phyloP scores from a whole-genome alignment of 2,888 invertebrate species.

The Matsumyia berberina region DNA sequence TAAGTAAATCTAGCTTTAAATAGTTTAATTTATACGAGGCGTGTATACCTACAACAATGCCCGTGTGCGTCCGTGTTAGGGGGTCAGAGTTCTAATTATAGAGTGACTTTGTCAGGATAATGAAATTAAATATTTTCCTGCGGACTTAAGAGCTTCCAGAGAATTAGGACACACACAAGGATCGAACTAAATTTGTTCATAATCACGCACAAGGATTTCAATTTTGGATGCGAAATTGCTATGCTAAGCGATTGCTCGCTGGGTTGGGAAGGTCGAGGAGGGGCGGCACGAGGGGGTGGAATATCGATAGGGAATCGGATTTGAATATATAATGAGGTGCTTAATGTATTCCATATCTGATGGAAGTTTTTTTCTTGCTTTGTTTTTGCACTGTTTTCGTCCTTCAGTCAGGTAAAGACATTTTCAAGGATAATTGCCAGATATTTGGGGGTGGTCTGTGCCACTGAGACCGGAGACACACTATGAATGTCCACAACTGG shows the following conservation, averaged over 20 bases:
- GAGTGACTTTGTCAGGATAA: conserved; percentile 65
- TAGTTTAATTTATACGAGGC: not conserved
- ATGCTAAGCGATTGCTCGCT: conserved; percentile 9
- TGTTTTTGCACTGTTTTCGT: conserved; percentile 1
- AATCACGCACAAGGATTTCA: conserved; percentile 70
- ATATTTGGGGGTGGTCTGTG: conserved; percentile 1
- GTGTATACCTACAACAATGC: not conserved
- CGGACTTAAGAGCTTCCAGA: conserved; percentile 49
- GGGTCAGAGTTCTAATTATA: conserved; percentile 58
- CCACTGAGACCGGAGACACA: not conserved
- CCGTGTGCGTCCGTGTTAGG: conserved; percentile 3
- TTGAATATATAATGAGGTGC: conserved; percentile 68
- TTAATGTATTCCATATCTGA: conserved; percentile 58
- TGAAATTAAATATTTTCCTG: conserved; percentile 66
- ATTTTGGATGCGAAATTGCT: conserved; percentile 44
- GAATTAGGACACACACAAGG: conserved; percentile 69
- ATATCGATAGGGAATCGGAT: conserved; percentile 58
- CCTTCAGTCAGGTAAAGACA: not conserved
- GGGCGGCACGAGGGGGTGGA: conserved; percentile 42
- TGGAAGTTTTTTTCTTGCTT: conserved; percentile 23
- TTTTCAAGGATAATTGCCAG: conserved; percentile 53
- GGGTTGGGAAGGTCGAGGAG: conserved; percentile 48
- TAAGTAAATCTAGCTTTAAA: too few species aligned
- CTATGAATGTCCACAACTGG: not conserved
- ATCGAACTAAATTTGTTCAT: conserved; percentile 63